Conservation (phyloP, 1,140 invertebrate genomes). For the Tyrophagus putrescentiae region DNA sequence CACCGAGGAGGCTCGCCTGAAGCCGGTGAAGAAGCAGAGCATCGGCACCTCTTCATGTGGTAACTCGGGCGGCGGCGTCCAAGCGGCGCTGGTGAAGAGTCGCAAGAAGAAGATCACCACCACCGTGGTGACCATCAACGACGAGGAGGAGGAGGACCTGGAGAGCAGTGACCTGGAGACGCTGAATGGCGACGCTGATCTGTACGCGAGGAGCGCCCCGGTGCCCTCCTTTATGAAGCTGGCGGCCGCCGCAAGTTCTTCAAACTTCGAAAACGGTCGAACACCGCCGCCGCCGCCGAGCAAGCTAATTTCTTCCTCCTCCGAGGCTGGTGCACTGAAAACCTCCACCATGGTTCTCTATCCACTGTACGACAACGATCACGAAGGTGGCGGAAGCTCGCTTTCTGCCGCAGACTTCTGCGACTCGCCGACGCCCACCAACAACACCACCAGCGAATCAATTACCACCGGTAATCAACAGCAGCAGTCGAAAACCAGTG, state of each 20-base stretch:
- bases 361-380: background rate
- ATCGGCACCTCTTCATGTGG: too few species aligned
- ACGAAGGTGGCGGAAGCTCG: too few species aligned
- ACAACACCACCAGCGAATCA: background rate
- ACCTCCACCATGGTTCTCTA: background rate
- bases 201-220: constrained; percentile 37
- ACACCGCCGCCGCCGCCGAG: too few species aligned
- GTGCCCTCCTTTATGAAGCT: constrained; percentile 47
- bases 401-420: too few species aligned
- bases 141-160: background rate
- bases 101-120: background rate
- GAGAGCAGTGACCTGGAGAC: too few species aligned
- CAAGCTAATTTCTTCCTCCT: background rate
- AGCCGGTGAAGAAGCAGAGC: too few species aligned
- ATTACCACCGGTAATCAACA: background rate
- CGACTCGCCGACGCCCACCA: too few species aligned
- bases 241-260: background rate
- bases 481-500: background rate
- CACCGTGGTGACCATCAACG: constrained; percentile 11
- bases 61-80: too few species aligned
- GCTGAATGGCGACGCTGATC: too few species aligned
- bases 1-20: too few species aligned
- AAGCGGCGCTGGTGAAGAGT: background rate
- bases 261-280: background rate
- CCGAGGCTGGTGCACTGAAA: background rate